These are phyloP conservation scores for Chelonoidis abingdonii DNA, from an alignment of 2,113 vertebrate species.

Conservation along the genomic window DNA sequence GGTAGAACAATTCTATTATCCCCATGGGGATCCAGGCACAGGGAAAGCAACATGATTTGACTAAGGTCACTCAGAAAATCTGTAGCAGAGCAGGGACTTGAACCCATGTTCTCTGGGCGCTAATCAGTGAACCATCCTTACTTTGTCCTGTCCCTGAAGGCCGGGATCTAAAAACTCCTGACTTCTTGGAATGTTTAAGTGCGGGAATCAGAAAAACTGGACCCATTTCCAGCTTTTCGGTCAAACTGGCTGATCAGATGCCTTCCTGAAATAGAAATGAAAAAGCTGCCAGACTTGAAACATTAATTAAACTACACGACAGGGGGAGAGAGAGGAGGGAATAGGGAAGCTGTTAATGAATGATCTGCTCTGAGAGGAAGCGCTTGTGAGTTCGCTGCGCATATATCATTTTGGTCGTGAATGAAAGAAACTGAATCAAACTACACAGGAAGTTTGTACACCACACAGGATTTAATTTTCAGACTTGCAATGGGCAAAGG, in stretches of 20 bases:
- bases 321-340: constrained; percentile 24
- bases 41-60: neutral
- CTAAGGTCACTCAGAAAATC: neutral
- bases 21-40: neutral
- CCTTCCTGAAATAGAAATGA: constrained; percentile 14
- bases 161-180: too few relatives aligned
- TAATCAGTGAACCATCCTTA: neutral
- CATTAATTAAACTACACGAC: constrained; percentile 45
- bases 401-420: neutral
- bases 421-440: constrained; percentile 7
- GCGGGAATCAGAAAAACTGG: neutral
- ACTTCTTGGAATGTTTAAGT: neutral
- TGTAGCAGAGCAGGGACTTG: neutral
- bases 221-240: neutral
- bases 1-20: neutral
- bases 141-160: neutral
- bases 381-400: fast-evolving
- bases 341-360: neutral
- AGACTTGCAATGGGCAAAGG: constrained; percentile 31
- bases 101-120: neutral
- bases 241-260: constrained; percentile 5
- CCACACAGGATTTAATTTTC: constrained; percentile 39
- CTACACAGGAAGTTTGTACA: constrained; percentile 17
- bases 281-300: constrained; percentile 39
- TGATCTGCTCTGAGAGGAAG: neutral